Evolutionary conservation across 2,113 vertebrate genomes (phyloP).

Genomic region (Sinocyclocheilus grahami): DNA sequence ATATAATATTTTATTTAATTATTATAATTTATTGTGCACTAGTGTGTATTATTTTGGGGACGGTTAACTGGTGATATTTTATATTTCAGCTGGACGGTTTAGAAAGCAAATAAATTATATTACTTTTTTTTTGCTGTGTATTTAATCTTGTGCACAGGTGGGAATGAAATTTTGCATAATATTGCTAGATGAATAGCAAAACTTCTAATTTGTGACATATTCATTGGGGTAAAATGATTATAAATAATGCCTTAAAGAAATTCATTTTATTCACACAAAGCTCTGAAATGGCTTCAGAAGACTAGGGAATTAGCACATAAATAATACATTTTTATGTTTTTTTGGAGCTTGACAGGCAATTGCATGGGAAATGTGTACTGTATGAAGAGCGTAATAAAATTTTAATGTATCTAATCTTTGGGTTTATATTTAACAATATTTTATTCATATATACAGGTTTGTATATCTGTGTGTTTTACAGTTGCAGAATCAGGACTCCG

Average conservation of each 20-base stretch:
- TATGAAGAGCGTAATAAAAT: neutral
- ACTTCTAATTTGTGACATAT: neutral
- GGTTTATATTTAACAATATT: neutral
- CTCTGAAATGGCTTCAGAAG: neutral
- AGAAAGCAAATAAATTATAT: slow-evolving; percentile 74
- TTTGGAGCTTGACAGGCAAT: neutral
- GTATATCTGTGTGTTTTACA: slow-evolving; percentile 60
- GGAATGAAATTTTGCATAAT: neutral
- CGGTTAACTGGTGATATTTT: slow-evolving; percentile 65
- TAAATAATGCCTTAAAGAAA: neutral
- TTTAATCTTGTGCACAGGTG: neutral
- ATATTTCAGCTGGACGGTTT: slow-evolving; percentile 78
- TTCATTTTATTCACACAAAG: neutral
- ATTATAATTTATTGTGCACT: neutral
- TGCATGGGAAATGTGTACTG: neutral
- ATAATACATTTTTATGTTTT: neutral
- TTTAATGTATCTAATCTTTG: neutral
- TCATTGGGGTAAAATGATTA: neutral
- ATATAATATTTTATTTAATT: too few species aligned
- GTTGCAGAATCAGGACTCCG: slow-evolving; percentile 93
- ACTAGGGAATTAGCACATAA: neutral
- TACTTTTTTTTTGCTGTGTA: neutral
- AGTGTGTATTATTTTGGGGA: neutral
- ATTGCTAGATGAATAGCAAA: neutral
- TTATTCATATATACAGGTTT: neutral